phyloP scores from a whole-genome alignment of 2,113 vertebrate species.

The Nibea albiflora region DNA sequence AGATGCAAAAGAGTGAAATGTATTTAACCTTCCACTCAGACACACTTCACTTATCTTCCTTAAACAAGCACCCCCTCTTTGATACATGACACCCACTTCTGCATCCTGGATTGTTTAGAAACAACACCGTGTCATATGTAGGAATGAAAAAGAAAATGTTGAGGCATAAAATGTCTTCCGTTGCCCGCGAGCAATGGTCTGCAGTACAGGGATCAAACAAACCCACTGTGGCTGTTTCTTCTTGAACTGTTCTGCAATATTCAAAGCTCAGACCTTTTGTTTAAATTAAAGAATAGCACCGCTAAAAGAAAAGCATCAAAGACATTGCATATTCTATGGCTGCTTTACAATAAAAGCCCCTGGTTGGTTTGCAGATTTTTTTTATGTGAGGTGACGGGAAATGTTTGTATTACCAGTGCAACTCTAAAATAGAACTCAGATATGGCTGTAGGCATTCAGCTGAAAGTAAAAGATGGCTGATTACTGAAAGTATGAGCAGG shows the following conservation, averaged over 20 bases:
- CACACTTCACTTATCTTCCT: no score
- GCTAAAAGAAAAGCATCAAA: background rate
- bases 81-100: no score
- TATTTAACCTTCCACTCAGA: no score
- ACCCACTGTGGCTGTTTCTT: background rate
- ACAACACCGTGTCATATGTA: no score
- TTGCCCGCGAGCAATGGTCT: no score
- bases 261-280: background rate
- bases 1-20: no score
- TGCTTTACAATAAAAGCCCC: background rate
- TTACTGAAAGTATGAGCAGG: background rate
- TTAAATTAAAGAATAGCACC: no score
- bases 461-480: background rate
- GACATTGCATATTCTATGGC: background rate
- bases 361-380: background rate
- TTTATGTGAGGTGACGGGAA: background rate
- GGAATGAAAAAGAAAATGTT: no score
- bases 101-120: no score
- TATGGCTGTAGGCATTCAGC: background rate
- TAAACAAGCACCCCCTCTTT: no score
- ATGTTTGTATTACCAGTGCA: background rate
- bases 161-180: no score
- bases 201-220: no score
- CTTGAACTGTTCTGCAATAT: background rate
- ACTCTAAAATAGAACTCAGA: background rate